Evolutionary conservation across 2,797 vertebrate genomes (phyloP).

Genomic region (Hydrocynus forskahlii): DNA sequence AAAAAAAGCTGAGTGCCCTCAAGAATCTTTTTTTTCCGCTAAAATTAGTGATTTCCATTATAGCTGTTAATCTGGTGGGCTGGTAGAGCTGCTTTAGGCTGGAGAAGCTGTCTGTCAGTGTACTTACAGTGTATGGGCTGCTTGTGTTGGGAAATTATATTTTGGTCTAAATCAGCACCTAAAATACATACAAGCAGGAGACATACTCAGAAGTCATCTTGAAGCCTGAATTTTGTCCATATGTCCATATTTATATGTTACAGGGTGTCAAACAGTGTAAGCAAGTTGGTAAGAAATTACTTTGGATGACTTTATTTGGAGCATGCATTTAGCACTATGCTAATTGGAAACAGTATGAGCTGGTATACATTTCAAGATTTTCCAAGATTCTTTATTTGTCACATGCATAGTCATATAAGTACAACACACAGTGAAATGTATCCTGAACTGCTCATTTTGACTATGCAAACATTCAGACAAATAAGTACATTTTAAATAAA

Average conservation of each 20-base stretch:
- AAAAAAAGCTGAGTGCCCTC: slow-evolving; percentile 14
- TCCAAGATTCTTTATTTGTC: too few relatives aligned
- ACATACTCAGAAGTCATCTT: neutral
- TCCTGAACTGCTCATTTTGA: too few relatives aligned
- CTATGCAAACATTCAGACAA: too few relatives aligned
- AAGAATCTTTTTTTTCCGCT: slow-evolving; percentile 25
- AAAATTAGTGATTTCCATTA: slow-evolving; percentile 48
- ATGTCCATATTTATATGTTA: neutral
- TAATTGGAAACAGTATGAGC: too few relatives aligned
- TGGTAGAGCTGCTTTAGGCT: slow-evolving; percentile 11
- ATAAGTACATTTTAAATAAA: too few relatives aligned
- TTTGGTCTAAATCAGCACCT: neutral
- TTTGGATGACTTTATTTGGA: too few relatives aligned
- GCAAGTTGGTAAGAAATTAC: too few relatives aligned
- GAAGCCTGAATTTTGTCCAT: neutral
- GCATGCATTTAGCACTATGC: too few relatives aligned
- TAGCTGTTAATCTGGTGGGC: slow-evolving; percentile 28
- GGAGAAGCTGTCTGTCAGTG: slow-evolving; percentile 24
- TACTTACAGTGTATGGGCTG: neutral
- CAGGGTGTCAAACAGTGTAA: neutral
- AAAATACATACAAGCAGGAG: neutral
- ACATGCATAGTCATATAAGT: too few relatives aligned
- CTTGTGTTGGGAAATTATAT: neutral
- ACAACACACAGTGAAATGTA: too few relatives aligned
- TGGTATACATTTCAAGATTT: too few relatives aligned